Evolutionary conservation across 2,113 vertebrate species (phyloP).

Genomic region (Oxyruncus cristatus): DNA sequence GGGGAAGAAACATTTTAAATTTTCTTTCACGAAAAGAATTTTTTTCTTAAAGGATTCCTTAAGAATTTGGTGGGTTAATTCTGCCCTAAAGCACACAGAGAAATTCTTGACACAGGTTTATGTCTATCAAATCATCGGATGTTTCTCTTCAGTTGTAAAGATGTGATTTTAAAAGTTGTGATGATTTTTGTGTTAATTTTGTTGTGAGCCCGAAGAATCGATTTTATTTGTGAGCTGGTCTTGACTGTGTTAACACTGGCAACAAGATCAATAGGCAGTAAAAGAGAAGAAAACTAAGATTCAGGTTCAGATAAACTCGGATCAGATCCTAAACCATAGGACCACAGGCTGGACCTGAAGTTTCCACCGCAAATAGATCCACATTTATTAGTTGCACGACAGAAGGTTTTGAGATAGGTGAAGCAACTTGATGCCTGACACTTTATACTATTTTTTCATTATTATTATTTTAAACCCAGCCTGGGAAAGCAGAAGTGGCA

Average conservation of each 20-base stretch:
- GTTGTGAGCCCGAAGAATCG: neutral
- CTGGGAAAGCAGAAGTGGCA: conserved; percentile 17
- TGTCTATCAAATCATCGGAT: neutral
- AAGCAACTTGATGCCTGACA: neutral
- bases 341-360: neutral
- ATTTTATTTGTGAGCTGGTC: neutral
- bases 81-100: fast-evolving
- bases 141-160: neutral
- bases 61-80: neutral
- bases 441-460: neutral
- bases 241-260: neutral
- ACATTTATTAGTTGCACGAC: neutral
- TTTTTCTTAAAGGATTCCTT: neutral
- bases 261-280: neutral
- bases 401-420: neutral
- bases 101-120: neutral
- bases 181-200: neutral
- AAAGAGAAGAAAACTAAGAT: neutral
- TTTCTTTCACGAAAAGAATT: neutral
- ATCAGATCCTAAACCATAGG: neutral
- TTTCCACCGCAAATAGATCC: neutral
- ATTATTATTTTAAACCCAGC: neutral
- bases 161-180: neutral
- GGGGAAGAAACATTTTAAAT: neutral
- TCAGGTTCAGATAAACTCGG: neutral